Conservation (phyloP, 2,888 invertebrate species). For the Drosophila meridiana region DNA sequence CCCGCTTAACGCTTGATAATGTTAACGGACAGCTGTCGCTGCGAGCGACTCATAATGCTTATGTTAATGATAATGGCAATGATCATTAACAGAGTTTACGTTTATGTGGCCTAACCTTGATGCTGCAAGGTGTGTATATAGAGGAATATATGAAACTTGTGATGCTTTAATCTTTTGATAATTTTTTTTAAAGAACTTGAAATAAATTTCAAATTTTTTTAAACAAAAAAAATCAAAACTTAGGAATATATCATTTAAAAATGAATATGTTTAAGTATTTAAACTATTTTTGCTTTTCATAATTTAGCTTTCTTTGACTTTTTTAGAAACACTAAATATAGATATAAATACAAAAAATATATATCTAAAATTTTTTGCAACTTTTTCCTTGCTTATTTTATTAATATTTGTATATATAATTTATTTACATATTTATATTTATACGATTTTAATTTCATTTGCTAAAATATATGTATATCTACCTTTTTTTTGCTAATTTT, state of each 20-base stretch:
- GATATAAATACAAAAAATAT: too few relatives aligned
- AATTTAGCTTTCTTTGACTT: neutral
- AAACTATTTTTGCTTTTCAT: neutral
- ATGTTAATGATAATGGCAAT: conserved; percentile 19
- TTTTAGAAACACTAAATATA: neutral
- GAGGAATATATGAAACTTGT: neutral
- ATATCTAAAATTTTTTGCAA: too few relatives aligned
- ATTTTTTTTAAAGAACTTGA: neutral
- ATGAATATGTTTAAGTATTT: too few relatives aligned
- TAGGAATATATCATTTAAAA: too few relatives aligned
- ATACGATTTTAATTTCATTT: neutral
- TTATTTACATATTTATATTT: neutral
- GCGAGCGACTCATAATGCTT: conserved; percentile 25
- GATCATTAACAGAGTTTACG: conserved; percentile 11
- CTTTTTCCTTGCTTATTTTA: neutral
- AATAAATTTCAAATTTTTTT: neutral
- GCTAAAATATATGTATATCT: neutral
- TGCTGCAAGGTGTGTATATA: conserved; percentile 16
- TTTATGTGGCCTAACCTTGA: neutral
- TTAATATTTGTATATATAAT: neutral
- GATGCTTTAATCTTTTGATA: neutral
- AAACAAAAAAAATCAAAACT: too few relatives aligned
- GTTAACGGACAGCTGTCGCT: conserved; percentile 44
- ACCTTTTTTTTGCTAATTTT: neutral
- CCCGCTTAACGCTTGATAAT: conserved; percentile 37